Conservation (phyloP, 2,797 vertebrate species). For the Synanceia verrucosa region DNA sequence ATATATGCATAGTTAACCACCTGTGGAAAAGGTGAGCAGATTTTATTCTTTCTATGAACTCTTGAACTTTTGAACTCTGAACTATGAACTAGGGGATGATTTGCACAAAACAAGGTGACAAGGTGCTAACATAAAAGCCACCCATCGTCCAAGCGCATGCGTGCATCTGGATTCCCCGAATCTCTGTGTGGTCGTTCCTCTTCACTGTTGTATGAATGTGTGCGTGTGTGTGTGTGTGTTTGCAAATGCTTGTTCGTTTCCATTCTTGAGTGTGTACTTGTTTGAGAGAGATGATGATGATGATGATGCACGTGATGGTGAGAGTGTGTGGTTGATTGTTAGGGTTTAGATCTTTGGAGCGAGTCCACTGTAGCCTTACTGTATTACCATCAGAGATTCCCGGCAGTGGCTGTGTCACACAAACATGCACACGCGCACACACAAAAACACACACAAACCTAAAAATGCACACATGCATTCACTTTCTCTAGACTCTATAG, state of each 20-base stretch:
- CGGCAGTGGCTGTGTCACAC: slow-evolving; percentile 71
- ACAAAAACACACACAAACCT: slow-evolving; percentile 5
- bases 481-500: slow-evolving; percentile 15
- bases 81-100: slow-evolving; percentile 85
- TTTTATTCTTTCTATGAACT: slow-evolving; percentile 89
- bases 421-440: slow-evolving; percentile 1
- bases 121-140: slow-evolving; percentile 89
- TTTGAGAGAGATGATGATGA: slow-evolving; percentile 28
- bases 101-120: slow-evolving; percentile 90
- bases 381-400: slow-evolving; percentile 74
- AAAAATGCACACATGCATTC: slow-evolving; percentile 50
- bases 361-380: slow-evolving; percentile 79
- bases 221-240: slow-evolving; percentile 30
- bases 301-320: slow-evolving; percentile 35
- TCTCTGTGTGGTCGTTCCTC: slow-evolving; percentile 62
- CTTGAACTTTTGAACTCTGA: slow-evolving; percentile 83
- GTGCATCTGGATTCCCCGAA: slow-evolving; percentile 75
- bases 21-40: slow-evolving; percentile 85
- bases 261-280: slow-evolving; percentile 42
- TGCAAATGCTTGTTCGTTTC: slow-evolving; percentile 32
- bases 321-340: slow-evolving; percentile 39
- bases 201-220: slow-evolving; percentile 29
- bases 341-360: slow-evolving; percentile 62
- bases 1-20: slow-evolving; percentile 90
- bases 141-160: slow-evolving; percentile 77